Base-by-base conservation (phyloP, 2,113 vertebrate genomes). In the Aspidoscelis tigris region DNA sequence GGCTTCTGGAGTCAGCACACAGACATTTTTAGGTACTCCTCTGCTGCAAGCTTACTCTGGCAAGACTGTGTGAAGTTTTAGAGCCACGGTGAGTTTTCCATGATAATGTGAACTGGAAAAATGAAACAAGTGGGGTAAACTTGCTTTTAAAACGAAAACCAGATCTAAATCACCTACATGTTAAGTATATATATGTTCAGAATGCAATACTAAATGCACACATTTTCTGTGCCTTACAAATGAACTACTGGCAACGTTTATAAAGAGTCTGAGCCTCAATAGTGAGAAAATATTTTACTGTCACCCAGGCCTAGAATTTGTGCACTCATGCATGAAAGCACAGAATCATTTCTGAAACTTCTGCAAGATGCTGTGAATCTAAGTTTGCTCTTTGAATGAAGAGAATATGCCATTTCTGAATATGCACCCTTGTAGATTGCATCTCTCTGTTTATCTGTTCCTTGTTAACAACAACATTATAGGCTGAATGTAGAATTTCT, bases 291-390 rank as follows among this genome's bases (percentile, higher is more conserved):
- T 58, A 58, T 26, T 22, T 50, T 50, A 64, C 41, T 72, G 22
- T n/a, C 73, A 76, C 66, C 41, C 70, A 78, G 74, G 44, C n/a
- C 55, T 81, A 14, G 39, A 66, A 53, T 64, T 73, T 86, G 69
- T 82, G 55, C 68, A 66, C 10, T 61, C 22, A 43, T 66, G 55
- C 68, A 78, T 82, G 44, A 77, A 86, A 55, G 43, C 16, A 20
- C 41, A 65, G 68, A 73, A 43, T 73, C 80, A 75, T 75, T 78
- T 82, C 39, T 78, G 74, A 86, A 86, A 66, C 66, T 55, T 82
- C 64, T 66, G 85, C 58, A 78, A 74, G 55, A 78, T 74, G 70
- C 66, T 72, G 43, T 71, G 53, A 21, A 73, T 73, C 66, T 86
- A 68, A 86, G 68, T 55, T 20, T 77, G 12, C 69, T 83, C 16